Evolutionary conservation across 2,888 invertebrate species (phyloP).

Genomic region (Aphidius colemani): DNA sequence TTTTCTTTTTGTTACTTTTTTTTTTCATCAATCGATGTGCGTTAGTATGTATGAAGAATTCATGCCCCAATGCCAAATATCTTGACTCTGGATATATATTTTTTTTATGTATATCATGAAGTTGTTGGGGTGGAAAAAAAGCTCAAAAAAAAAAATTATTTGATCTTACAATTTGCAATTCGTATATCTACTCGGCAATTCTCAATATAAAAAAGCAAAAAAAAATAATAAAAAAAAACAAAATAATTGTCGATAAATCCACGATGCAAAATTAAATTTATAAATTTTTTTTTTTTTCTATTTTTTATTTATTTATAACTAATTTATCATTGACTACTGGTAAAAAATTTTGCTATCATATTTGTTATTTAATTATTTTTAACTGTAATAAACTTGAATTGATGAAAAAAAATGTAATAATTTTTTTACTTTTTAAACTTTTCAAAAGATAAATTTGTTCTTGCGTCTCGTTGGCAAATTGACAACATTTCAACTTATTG

Average conservation of each 20-base stretch:
- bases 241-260: slow-evolving; percentile 21
- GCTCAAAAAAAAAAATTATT: not conserved
- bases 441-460: too few relatives aligned
- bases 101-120: too few relatives aligned
- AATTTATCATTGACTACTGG: too few relatives aligned
- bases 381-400: too few relatives aligned
- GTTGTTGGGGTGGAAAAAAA: slow-evolving; percentile 1
- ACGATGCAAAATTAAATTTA: slow-evolving; percentile 1
- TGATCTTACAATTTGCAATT: slow-evolving; percentile 26
- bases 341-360: too few relatives aligned
- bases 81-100: slow-evolving; percentile 5
- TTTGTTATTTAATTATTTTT: too few relatives aligned
- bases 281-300: too few relatives aligned
- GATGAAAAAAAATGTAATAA: too few relatives aligned
- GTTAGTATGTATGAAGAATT: slow-evolving; percentile 10
- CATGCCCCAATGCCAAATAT: slow-evolving; percentile 7
- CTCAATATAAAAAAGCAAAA: not conserved
- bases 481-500: not conserved
- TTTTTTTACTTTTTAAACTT: not conserved
- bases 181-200: slow-evolving; percentile 14
- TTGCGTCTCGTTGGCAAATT: too few relatives aligned
- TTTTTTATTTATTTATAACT: too few relatives aligned
- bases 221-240: slow-evolving; percentile 14
- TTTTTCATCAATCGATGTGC: slow-evolving; percentile 15
- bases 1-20: not conserved